Conservation (phyloP, 1,140 invertebrate species). For the Hestina assimilis region DNA sequence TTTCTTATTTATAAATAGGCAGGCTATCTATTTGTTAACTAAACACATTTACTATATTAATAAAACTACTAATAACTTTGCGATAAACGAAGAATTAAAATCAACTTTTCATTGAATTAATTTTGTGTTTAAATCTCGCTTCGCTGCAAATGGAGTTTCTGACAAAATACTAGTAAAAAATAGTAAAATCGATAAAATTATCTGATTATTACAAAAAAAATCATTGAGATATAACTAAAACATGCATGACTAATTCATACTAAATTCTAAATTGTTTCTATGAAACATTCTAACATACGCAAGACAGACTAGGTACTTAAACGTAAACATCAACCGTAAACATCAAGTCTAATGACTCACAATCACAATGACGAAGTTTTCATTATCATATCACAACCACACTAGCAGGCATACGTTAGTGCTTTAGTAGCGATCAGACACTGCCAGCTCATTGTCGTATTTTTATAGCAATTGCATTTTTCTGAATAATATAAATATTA, state of each 20-base stretch:
- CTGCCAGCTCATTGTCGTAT: constrained; percentile 48
- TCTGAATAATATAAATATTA: constrained; percentile 29
- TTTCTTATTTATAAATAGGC: too few species aligned
- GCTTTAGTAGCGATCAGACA: constrained; percentile 65
- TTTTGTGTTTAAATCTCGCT: too few species aligned
- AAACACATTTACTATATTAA: too few species aligned
- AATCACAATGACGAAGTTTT: constrained; percentile 73
- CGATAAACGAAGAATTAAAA: too few species aligned
- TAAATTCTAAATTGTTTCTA: constrained; percentile 49
- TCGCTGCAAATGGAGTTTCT: too few species aligned
- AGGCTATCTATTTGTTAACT: too few species aligned
- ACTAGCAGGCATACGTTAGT: constrained; percentile 64
- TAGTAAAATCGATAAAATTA: not conserved
- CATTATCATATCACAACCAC: constrained; percentile 72
- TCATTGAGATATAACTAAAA: constrained; percentile 10
- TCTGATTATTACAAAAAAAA: not conserved
- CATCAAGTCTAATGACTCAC: constrained; percentile 72
- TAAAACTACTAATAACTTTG: too few species aligned
- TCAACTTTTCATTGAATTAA: too few species aligned
- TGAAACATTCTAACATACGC: constrained; percentile 45
- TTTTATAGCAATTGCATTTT: constrained; percentile 32
- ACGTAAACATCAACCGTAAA: constrained; percentile 73
- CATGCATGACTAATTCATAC: constrained; percentile 50
- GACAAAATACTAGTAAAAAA: not conserved
- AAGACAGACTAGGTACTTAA: constrained; percentile 43